Base-by-base conservation (phyloP, 1,140 invertebrate genomes). In the Drosophila ananassae region DNA sequence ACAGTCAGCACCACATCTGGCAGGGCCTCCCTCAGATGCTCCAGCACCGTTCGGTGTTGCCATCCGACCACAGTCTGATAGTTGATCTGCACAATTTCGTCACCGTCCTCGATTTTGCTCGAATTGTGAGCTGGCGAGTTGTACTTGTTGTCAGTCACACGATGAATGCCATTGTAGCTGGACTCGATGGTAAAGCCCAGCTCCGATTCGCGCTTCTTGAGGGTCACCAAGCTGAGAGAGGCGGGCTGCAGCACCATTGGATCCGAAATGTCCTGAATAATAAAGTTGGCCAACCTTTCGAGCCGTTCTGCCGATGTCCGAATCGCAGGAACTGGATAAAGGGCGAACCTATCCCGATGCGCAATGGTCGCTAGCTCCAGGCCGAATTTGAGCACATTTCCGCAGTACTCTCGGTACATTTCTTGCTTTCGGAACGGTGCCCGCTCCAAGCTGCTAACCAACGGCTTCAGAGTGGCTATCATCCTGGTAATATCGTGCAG, bases 61-160 rank as follows among this genome's bases (percentile, higher is more conserved):
- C 97, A 98, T 1, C 96, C 97, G 72, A 97, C 96, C 13, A 98
- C 96, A n/a, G 96, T 98, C 91, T 98, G 96, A 92, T 97, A 97
- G 92, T 98, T 97, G 9, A 98, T 96, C 93, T 97, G 97, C 21
- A 98, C 96, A 64, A 99, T 96, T 93, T 98, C 97, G 93, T 98
- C 97, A 2, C 97, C 97, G 82, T 96, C 96, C 92, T 97, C 97
- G 87, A 98, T 96, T 93, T 97, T 97, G 1, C 96, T 96, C 90
- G 96, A 97, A 32, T 96, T 94, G 93, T 98, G 95, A 34, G 96
- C 97, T 52, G 95, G 95, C 41, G 96, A 96, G 63, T 96, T 96
- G 92, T 96, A 96, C 91, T 97, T 97, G 22, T 98, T 95, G 80
- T 96, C 96, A 12, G 96, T 96, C 64, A 99, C 91, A 61, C 89